These are phyloP conservation scores for Xenentodon cancila DNA, from an alignment of 2,797 vertebrate genomes.

Conservation along the genomic window DNA sequence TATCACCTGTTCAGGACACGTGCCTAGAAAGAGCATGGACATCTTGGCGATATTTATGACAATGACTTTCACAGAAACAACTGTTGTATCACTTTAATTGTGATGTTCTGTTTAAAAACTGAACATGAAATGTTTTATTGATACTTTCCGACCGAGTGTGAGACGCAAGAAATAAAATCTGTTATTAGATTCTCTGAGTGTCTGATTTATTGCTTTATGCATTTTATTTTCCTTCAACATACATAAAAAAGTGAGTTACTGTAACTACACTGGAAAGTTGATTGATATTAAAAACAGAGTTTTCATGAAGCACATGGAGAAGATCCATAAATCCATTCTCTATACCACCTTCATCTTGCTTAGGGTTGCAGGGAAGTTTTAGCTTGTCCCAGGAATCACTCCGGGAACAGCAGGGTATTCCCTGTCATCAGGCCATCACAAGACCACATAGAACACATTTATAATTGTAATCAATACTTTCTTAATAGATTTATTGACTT, in stretches of 20 bases:
- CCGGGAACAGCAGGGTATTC: no score
- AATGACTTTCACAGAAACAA: conserved; percentile 48
- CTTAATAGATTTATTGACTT: no score
- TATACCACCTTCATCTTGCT: no score
- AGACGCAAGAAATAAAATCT: conserved; percentile 67
- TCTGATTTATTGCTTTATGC: conserved; percentile 20
- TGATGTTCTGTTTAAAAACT: conserved; percentile 56
- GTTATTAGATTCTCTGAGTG: conserved; percentile 25
- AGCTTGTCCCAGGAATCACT: no score
- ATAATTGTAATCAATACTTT: no score
- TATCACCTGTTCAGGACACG: conserved; percentile 54
- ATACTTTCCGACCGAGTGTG: conserved; percentile 34
- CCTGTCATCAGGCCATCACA: no score
- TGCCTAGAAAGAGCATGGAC: conserved; percentile 44
- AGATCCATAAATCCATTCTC: no score
- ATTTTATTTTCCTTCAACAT: conserved; percentile 1
- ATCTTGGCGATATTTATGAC: conserved; percentile 66
- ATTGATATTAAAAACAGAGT: neutral
- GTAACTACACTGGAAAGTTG: neutral
- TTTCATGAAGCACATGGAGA: no score
- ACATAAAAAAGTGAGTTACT: neutral
- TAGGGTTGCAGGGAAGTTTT: no score
- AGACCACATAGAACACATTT: no score
- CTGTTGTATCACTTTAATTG: conserved; percentile 65
- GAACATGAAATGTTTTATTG: conserved; percentile 50